Evolutionary conservation across 2,888 invertebrate species (phyloP), one percentile per base, ranked within the genome.

Genomic region (Phasia obesa): DNA sequence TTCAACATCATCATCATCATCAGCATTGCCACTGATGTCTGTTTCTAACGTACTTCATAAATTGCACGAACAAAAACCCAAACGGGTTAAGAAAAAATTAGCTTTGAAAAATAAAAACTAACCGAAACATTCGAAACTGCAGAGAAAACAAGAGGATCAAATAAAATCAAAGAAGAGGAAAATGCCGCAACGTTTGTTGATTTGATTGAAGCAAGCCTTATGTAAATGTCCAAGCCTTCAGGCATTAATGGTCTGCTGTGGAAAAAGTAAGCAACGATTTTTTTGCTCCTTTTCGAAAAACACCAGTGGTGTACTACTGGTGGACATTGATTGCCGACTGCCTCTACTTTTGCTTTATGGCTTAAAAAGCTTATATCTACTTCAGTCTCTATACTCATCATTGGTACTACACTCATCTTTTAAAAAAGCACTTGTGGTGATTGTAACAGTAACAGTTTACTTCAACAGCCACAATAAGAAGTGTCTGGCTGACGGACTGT

Each of bases 21-120:
- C 51, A 31, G 11, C 3, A 1, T 19, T 44, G 27, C 7, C 15
- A 49, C 25, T 19, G 62, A 55, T 31, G 59, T 79, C 83, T 79
- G 79, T 71, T 74, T 59, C 59, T 75, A 78, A 79, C 60, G 65
- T 35, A 57, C 79, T 67, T 19, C 42, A 76, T 67, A 79, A 79
- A 76, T 42, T 71, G 42, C 71, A 79, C 9, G n/a, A 71, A 13
- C 19, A 25, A 42, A 60, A 19, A 21, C 27, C n/a, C 17, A 11
- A 49, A 31, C 15, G 15, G 27, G 4, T 21, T 25, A 42, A 51
- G 4, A 38, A 65, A 51, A 53, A 51, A 17, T 6, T 47, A 17
- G 38, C 55, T 35, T 51, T 23, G 35, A 51, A 19, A 64, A n/a
- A 55, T 17, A 42, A 25, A 35, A 67, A 57, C n/a, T 15, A 47